Base-by-base conservation (phyloP, 2,113 vertebrate genomes). In the Heterotis niloticus region DNA sequence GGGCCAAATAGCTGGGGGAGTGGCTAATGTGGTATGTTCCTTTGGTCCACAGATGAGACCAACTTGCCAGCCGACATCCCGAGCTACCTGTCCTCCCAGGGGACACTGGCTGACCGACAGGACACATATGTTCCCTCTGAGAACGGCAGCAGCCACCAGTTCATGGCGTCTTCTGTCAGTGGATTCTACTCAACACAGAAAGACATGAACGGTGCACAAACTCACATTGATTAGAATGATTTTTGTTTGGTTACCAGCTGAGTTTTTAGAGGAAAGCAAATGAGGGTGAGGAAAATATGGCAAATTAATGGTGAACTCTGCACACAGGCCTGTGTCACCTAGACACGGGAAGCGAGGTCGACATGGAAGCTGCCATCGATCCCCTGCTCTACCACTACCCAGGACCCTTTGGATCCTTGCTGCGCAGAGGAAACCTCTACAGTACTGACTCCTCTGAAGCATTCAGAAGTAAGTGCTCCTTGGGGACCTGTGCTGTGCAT, bases 31-130 rank as follows among this genome's bases (percentile, higher is more conserved):
- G 34, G 34, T 44, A 7, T 7, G 2, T 44, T 44, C 34, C 34
- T 44, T 44, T 44, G 34, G 34, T 4, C 34, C 82, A 51, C 76
- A 99, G 97, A 99, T 89, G 97, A 99, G 90, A 99, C 97, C 80
- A 96, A 98, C 86, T 89, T 99, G 12, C 97, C 97, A 0, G 92
- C 96, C 16, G 97, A 99, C 84, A 98, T 98, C 79, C 97, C 97
- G 44, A 99, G 97, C 84, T 99, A 96, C 77, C 83, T 99, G 82
- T 99, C 97, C 16, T 98, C 97, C 17, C 97, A 99, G 83, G 97
- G 97, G 0, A 99, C 97, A 0, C 83, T 99, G 68, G 95, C 96
- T 5, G 97, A 99, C 86, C 91, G 95, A 1, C 96, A 98, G 80
- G 97, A 98, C 14, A 93, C 93, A 0, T 98, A 97, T 73, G 86